Evolutionary conservation across 2,888 invertebrate genomes (phyloP).

Genomic region (Amphiduros pacificus): DNA sequence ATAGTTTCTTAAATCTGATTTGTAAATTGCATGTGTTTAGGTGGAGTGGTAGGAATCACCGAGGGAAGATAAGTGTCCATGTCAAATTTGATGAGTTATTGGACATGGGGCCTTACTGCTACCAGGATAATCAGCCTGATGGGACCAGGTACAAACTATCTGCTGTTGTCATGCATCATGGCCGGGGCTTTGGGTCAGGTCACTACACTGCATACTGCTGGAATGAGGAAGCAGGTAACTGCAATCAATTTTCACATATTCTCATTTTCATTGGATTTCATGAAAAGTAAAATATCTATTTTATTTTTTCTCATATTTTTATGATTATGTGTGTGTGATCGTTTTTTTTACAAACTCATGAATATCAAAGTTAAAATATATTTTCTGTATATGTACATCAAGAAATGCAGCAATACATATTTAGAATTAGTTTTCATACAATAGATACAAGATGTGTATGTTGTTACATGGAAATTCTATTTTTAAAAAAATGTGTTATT

Average conservation of each 20-base stretch:
- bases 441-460: background rate
- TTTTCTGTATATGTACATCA: background rate
- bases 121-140: slow-evolving; percentile 4
- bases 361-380: no score
- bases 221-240: slow-evolving; percentile 49
- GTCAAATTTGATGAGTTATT: slow-evolving; percentile 50
- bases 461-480: background rate
- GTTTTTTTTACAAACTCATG: no score
- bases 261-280: background rate
- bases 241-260: background rate
- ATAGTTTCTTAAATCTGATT: background rate
- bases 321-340: background rate
- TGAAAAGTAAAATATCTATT: background rate
- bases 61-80: slow-evolving; percentile 54
- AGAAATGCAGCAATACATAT: background rate
- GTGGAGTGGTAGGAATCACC: slow-evolving; percentile 52
- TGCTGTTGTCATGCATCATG: slow-evolving; percentile 57
- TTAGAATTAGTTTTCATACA: background rate
- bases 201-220: slow-evolving; percentile 58
- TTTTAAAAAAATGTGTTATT: slow-evolving; percentile 27
- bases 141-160: slow-evolving; percentile 41
- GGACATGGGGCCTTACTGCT: slow-evolving; percentile 49
- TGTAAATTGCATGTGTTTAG: slow-evolving; percentile 28
- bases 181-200: slow-evolving; percentile 56
- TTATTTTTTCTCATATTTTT: background rate